Evolutionary conservation across 2,113 vertebrate genomes (phyloP), one percentile per base, ranked within the genome.

Genomic region (Andinoacara biseriatus): DNA sequence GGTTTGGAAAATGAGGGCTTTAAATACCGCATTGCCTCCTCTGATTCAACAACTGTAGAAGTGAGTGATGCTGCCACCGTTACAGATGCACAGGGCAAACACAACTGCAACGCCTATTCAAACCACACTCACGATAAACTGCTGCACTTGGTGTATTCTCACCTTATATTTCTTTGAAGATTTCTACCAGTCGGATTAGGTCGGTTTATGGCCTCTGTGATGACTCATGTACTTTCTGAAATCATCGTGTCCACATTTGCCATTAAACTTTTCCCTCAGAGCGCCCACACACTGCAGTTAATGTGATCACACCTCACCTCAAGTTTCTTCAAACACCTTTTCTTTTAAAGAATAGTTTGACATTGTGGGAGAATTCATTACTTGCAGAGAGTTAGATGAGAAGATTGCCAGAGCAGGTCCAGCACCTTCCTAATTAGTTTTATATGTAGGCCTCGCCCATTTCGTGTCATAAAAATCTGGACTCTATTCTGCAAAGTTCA

Each of bases 141-240:
- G 57, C 22, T 58, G 2, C 5, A 5, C 74, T 14, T 35, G 6
- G 24, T 17, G 22, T 56, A 62, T 33, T 76, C 35, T 84, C 35
- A 11, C 67, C 10, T 58, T 80, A 58, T 1, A 52, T 31, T 52
- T 52, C 43, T 72, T 31, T 72, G 43, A 31, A 46, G 38, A 31
- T 77, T 80, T 61, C 40, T 40, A 49, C 67, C 74, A 31, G 7
- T 20, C 26, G 22, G 31, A 76, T 62, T 67, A 22, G 59, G 26
- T 80, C 38, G 13, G n/a, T 76, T 56, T 76, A 74, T 58, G 63
- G 77, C 62, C 74, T 88, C 54, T 13, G 26, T 2, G 74, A 67
- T 86, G 89, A 89, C 59, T 90, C 88, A 82, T 43, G 57, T 58
- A n/a, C 78, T 74, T 67, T 80, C 52, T 78, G 85, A 86, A 86